Evolutionary conservation across 2,113 vertebrate genomes (phyloP).

Genomic region (Pristiophorus japonicus): DNA sequence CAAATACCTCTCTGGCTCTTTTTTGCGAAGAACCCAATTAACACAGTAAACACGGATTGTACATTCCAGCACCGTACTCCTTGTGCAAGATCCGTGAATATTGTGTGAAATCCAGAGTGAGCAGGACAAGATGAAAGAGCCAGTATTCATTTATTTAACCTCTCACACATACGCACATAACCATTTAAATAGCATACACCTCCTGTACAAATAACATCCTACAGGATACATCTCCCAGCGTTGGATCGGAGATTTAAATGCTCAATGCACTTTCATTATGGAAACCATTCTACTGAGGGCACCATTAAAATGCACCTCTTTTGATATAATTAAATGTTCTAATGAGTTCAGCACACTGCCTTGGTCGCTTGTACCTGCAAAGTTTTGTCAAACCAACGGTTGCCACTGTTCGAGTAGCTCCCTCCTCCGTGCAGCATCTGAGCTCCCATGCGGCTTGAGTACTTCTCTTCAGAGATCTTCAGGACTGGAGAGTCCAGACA

Average conservation of each 20-base stretch:
- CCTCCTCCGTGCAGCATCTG: slow-evolving; percentile 74
- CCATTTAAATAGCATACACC: not conserved
- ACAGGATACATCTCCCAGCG: not conserved
- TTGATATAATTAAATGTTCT: too few relatives aligned
- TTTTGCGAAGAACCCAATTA: not conserved
- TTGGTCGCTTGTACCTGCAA: slow-evolving; percentile 58
- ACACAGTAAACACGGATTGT: not conserved
- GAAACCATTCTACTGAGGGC: not conserved
- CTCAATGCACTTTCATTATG: not conserved
- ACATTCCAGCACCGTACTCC: not conserved
- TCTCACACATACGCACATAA: not conserved
- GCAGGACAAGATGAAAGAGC: not conserved
- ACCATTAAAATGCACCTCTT: not conserved
- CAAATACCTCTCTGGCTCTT: not conserved
- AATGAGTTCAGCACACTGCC: not conserved
- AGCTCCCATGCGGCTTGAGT: slow-evolving; percentile 65
- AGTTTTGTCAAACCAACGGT: slow-evolving; percentile 80
- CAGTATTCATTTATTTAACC: not conserved
- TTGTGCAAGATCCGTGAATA: not conserved
- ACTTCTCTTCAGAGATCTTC: slow-evolving; percentile 66
- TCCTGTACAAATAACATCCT: not conserved
- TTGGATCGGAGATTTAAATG: not conserved
- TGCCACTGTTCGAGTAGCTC: slow-evolving; percentile 74
- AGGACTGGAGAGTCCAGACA: slow-evolving; percentile 73
- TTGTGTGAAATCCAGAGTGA: not conserved